Base-by-base conservation (phyloP, 1,140 invertebrate genomes). In the Kradibia gibbosae region DNA sequence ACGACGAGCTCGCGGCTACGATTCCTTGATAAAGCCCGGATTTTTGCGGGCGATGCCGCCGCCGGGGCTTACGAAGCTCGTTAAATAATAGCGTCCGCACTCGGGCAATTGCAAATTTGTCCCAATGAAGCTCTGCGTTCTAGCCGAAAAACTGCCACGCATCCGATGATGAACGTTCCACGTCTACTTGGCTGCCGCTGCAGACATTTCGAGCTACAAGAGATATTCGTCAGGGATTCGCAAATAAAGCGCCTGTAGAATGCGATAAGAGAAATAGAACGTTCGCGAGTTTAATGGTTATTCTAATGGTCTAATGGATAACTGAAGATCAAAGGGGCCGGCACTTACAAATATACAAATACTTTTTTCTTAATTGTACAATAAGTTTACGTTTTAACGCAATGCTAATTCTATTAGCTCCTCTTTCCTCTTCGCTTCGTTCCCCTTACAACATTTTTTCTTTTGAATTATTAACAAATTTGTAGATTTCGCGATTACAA, bases 81-180 rank as follows among this genome's bases (percentile, higher is more conserved):
- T 77, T 42, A 77, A 81, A 60, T 76, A 45, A 70, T 53, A 55
- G 57, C 15, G 39, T n/a, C 42, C 48, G 57, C 50, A n/a, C 8
- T 57, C 1, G 77, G 45, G 45, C 71, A 71, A 81, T 76, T 77
- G 65, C 60, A 28, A 71, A 71, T 76, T 70, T 76, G 48, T 57
- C 71, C 22, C 71, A 48, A 75, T 74, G 7, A 65, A 74, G 50
- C 25, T 36, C 60, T 11, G 22, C 4, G 0, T 28, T 39, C n/a
- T 50, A 50, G 10, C 25, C 53, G 53, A 75, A 42, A 39, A 39
- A 13, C 13, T 11, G 13, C 20, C 0, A 13, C 1, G 36, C 55
- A 31, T n/a, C n/a, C n/a, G n/a, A n/a, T n/a, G n/a, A n/a, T n/a
- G n/a, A n/a, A n/a, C n/a, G n/a, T 50, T 55, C 10, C 11, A 13